These are phyloP conservation scores for Gymnorhina tibicen DNA, from an alignment of 2,113 vertebrate species.

Conservation along the genomic window DNA sequence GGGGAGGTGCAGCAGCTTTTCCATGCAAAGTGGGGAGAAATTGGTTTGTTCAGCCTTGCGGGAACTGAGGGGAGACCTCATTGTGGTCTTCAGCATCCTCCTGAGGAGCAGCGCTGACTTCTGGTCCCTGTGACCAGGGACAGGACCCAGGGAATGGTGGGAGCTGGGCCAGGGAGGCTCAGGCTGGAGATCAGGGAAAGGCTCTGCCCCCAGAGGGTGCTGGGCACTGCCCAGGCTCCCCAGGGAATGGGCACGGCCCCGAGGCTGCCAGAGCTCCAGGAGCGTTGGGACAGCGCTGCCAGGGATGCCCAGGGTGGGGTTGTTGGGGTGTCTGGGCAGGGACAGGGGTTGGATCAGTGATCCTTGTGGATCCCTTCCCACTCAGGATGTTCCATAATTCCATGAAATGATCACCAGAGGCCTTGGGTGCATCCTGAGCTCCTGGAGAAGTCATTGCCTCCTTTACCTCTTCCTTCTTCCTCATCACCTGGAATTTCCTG, in stretches of 20 bases:
- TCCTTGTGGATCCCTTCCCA: accelerated
- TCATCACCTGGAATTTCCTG: background rate
- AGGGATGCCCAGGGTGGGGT: background rate
- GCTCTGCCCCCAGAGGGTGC: background rate
- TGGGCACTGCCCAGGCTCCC: background rate
- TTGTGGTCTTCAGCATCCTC: background rate
- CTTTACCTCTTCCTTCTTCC: background rate
- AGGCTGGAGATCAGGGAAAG: accelerated
- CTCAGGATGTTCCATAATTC: background rate
- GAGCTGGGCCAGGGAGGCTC: background rate
- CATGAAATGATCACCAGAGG: background rate
- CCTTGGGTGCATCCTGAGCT: background rate
- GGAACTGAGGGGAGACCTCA: background rate
- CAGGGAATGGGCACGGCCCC: background rate
- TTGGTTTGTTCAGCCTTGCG: background rate
- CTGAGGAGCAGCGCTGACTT: background rate
- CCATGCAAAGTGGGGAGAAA: background rate
- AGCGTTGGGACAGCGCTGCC: accelerated
- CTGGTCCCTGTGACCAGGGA: background rate
- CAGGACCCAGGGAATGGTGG: background rate
- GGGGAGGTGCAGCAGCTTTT: background rate
- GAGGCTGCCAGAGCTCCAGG: background rate
- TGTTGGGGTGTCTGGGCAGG: background rate
- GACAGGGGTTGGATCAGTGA: accelerated
- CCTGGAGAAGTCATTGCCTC: background rate